These are phyloP conservation scores for Petromus typicus DNA, from an alignment of 2,113 vertebrate genomes.

Conservation along the genomic window DNA sequence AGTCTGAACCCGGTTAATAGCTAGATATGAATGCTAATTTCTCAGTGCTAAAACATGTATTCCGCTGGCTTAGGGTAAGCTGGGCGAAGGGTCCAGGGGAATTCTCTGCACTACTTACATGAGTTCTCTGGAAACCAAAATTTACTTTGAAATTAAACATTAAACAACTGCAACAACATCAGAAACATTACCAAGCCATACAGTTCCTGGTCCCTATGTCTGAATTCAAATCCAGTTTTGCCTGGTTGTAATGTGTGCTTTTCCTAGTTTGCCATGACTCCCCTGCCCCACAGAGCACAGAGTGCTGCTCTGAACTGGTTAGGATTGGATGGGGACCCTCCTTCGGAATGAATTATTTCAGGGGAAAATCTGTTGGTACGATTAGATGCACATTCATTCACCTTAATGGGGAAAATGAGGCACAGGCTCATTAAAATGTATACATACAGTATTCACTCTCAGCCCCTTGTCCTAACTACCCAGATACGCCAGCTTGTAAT, in stretches of 20 bases:
- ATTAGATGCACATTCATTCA: background rate
- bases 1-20: background rate
- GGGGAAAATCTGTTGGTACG: background rate
- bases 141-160: background rate
- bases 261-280: accelerated
- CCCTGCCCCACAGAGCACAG: accelerated
- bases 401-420: slow-evolving; percentile 29
- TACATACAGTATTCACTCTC: background rate
- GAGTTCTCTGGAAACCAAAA: background rate
- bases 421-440: slow-evolving; percentile 19
- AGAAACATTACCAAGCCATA: background rate
- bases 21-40: background rate
- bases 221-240: background rate
- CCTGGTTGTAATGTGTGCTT: background rate
- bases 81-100: background rate
- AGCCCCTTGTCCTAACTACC: background rate
- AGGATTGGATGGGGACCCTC: background rate
- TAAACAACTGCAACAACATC: too few relatives aligned
- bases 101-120: background rate
- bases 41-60: background rate
- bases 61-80: too few relatives aligned
- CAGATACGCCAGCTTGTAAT: background rate
- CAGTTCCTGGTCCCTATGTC: background rate
- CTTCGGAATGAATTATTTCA: slow-evolving; percentile 11
- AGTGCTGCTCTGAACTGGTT: background rate